phyloP scores from a whole-genome alignment of 2,113 vertebrate species.

The Myotis yumanensis region DNA sequence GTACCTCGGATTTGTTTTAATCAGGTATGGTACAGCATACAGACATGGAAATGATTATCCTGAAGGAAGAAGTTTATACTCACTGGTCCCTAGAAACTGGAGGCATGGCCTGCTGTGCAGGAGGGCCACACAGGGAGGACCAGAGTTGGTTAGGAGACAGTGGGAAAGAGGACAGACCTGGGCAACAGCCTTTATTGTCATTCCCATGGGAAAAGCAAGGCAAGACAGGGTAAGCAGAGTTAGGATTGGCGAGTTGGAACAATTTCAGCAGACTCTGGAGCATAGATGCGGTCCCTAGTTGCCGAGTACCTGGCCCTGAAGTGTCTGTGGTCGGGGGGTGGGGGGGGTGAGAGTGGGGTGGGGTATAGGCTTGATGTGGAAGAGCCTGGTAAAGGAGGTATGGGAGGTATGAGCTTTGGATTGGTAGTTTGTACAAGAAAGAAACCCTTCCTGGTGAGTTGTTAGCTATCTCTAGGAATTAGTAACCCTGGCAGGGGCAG shows the following conservation, averaged over 20 bases:
- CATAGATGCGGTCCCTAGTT: background rate
- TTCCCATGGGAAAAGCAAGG: background rate
- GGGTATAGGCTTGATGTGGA: background rate
- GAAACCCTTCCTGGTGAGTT: background rate
- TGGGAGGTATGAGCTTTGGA: background rate
- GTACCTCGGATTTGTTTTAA: background rate
- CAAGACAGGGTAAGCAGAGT: background rate
- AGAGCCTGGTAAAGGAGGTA: background rate
- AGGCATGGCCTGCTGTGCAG: background rate
- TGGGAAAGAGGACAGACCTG: background rate
- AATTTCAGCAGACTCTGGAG: background rate
- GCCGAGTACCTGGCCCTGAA: background rate
- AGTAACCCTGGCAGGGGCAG: background rate
- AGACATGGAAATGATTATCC: background rate
- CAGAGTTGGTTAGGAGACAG: background rate
- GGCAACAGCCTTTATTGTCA: background rate
- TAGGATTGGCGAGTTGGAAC: background rate
- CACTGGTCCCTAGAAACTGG: background rate
- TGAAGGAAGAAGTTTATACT: background rate
- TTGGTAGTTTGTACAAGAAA: background rate
- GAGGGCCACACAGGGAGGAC: background rate
- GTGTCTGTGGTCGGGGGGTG: background rate
- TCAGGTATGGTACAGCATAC: background rate
- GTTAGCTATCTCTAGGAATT: background rate
- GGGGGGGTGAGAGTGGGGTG: no score